Conservation (phyloP, 2,888 invertebrate genomes). For the Cerastoderma edule region DNA sequence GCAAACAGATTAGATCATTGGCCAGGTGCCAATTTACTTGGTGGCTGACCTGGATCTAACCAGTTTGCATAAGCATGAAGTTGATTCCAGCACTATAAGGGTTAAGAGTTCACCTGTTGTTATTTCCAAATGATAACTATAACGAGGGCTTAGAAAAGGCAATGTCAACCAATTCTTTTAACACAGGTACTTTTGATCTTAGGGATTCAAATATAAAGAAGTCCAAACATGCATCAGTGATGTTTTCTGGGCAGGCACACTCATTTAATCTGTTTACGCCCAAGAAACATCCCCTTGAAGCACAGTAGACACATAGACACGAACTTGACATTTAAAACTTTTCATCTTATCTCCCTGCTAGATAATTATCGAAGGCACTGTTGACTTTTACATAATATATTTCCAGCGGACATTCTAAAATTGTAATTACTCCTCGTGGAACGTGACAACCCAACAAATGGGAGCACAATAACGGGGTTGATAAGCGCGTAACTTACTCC, state of each 20-base stretch:
- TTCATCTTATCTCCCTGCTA: constrained; percentile 2
- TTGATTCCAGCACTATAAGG: no score
- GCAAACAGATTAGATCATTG: no score
- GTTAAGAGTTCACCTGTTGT: no score
- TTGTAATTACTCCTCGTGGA: constrained; percentile 9
- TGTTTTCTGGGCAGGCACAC: constrained; percentile 5
- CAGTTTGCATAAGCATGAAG: no score
- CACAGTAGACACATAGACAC: not conserved
- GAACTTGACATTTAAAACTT: not conserved
- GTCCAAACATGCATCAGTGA: constrained; percentile 39
- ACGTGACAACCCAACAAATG: constrained; percentile 23
- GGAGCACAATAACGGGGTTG: constrained; percentile 14
- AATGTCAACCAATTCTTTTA: no score
- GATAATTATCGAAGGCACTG: constrained; percentile 1
- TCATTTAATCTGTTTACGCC: constrained; percentile 9
- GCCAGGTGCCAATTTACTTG: no score
- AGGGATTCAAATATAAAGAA: constrained; percentile 38
- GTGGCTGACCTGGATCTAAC: no score
- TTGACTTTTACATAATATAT: constrained; percentile 21
- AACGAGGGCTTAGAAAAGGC: no score
- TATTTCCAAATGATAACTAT: no score
- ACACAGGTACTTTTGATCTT: no score
- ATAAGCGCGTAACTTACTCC: constrained; percentile 1
- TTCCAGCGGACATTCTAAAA: constrained; percentile 9
- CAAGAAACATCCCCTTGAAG: not conserved